phyloP scores from a whole-genome alignment of 2,113 vertebrate species.

The Lepisosteus oculatus region DNA sequence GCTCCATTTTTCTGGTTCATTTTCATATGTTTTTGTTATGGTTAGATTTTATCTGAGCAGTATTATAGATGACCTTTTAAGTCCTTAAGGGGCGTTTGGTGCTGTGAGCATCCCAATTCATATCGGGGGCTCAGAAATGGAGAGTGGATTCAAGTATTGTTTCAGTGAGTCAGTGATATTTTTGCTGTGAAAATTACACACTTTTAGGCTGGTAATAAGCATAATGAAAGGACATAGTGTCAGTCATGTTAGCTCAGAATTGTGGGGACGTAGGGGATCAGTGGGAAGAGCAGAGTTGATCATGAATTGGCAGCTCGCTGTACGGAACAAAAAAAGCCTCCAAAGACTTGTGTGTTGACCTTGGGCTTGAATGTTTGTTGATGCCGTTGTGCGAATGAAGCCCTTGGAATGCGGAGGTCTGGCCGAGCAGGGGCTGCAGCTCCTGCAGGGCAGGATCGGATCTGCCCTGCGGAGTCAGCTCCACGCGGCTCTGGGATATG shows the following conservation, averaged over 20 bases:
- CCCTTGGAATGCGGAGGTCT: conserved; percentile 28
- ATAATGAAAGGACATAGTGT: too few relatives aligned
- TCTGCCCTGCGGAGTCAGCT: conserved; percentile 20
- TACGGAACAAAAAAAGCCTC: too few relatives aligned
- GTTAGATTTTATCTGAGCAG: conserved; percentile 45
- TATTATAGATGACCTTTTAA: conserved; percentile 52
- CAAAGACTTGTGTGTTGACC: too few relatives aligned
- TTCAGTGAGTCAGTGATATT: conserved; percentile 36
- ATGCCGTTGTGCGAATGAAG: not conserved
- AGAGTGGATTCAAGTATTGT: conserved; percentile 18
- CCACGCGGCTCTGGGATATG: conserved; percentile 17
- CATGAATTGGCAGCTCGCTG: too few relatives aligned
- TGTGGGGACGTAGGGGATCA: too few relatives aligned
- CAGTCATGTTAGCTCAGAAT: too few relatives aligned
- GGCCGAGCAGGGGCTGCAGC: conserved; percentile 26
- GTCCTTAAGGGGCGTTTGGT: conserved; percentile 31
- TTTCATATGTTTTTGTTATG: conserved; percentile 35
- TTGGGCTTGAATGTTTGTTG: too few relatives aligned
- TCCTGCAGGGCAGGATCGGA: conserved; percentile 27
- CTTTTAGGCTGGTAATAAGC: too few relatives aligned
- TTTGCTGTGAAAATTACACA: conserved; percentile 28
- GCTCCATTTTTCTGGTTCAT: conserved; percentile 45
- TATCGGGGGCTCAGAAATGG: conserved; percentile 44
- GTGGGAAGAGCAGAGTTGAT: too few relatives aligned
- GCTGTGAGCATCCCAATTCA: conserved; percentile 32